These are phyloP conservation scores for Loripinus fragilis DNA, from an alignment of 2,888 invertebrate genomes.

Conservation along the genomic window DNA sequence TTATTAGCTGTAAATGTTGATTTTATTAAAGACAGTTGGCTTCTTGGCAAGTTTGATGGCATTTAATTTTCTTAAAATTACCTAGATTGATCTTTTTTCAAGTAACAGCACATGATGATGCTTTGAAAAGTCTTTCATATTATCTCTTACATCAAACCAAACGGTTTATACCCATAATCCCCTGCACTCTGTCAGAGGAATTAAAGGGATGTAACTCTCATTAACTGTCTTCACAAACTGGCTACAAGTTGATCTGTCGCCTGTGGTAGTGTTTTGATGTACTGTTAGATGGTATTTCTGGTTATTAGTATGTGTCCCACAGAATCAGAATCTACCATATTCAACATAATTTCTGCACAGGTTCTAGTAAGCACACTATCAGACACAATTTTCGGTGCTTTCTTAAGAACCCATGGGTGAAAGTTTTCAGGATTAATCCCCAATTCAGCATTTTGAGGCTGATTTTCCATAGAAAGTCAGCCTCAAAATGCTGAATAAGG, in stretches of 20 bases:
- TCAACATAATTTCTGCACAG: too few species aligned
- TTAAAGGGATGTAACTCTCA: conserved; percentile 55
- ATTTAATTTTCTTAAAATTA: conserved; percentile 19
- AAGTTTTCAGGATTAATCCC: too few species aligned
- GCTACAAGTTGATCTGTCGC: conserved; percentile 46
- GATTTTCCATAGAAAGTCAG: too few species aligned
- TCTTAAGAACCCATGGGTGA: too few species aligned
- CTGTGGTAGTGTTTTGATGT: conserved; percentile 32
- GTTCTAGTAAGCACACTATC: too few species aligned
- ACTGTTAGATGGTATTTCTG: conserved; percentile 7
- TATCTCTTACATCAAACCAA: conserved; percentile 7
- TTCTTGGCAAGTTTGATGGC: not conserved
- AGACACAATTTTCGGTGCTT: too few species aligned
- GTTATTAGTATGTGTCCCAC: too few species aligned
- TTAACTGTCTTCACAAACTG: conserved; percentile 36
- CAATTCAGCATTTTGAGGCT: too few species aligned
- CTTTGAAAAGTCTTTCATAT: not conserved
- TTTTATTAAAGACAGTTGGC: conserved; percentile 13
- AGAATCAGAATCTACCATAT: too few species aligned
- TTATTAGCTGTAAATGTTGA: conserved; percentile 1
- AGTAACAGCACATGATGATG: conserved; percentile 1
- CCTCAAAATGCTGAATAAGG: too few species aligned
- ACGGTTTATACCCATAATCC: conserved; percentile 32
- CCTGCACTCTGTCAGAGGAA: conserved; percentile 31
- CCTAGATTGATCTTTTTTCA: conserved; percentile 1